These are phyloP conservation scores for Lepidurus couesii DNA, from an alignment of 1,140 invertebrate genomes.

Conservation along the genomic window DNA sequence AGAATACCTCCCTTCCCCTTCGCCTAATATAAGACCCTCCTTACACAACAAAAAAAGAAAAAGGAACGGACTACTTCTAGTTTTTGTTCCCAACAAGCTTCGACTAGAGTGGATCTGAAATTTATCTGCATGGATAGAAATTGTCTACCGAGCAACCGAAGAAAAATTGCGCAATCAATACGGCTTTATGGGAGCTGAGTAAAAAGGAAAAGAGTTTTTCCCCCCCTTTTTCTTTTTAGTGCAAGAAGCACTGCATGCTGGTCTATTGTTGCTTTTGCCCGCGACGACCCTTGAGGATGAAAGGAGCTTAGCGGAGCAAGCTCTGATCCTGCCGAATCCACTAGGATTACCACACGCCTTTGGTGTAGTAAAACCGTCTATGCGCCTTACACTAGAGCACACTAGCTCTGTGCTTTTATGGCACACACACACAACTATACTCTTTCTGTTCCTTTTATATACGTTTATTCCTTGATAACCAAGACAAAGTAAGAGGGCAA, in stretches of 20 bases:
- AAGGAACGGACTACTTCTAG: background rate
- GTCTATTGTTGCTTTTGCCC: conserved; percentile 18
- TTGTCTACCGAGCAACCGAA: conserved; percentile 1
- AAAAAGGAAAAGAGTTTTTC: background rate
- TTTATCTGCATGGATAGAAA: conserved; percentile 11
- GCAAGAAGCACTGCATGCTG: conserved; percentile 11
- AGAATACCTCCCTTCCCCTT: background rate
- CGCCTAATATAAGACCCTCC: background rate
- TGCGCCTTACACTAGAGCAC: background rate
- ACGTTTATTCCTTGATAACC: background rate
- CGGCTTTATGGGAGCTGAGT: background rate
- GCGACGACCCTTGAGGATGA: conserved; percentile 17
- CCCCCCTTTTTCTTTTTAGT: background rate
- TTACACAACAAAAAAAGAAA: background rate
- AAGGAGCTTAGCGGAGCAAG: conserved; percentile 14
- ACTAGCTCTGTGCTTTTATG: conserved; percentile 15
- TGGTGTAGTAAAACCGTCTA: conserved; percentile 3
- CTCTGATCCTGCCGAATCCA: conserved; percentile 12
- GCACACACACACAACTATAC: background rate
- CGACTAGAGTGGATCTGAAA: background rate
- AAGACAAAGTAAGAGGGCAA: background rate
- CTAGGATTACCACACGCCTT: conserved; percentile 12
- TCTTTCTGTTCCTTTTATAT: background rate
- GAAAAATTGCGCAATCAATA: conserved; percentile 20
- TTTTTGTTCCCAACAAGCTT: background rate